Evolutionary conservation across 2,888 invertebrate species (phyloP), one percentile per base, ranked within the genome.

Genomic region (Apodemia duryi): DNA sequence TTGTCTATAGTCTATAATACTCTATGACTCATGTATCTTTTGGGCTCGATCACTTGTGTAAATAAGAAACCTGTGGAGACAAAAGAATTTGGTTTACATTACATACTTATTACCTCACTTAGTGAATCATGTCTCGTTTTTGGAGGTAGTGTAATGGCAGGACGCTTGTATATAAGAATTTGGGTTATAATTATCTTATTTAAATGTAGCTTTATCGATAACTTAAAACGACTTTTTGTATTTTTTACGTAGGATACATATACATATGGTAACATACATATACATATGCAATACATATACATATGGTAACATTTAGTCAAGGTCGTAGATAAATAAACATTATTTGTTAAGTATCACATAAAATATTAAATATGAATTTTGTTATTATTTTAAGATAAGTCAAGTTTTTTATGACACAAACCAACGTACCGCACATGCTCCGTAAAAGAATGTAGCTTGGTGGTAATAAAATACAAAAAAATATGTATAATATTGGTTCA

Each of bases 41-140:
- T n/a, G n/a, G 49, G 49, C 57, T 57, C 13, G 57, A 57, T 77
- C 90, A 89, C 85, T 85, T 89, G 89, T 83, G 80, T 82, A 88
- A 89, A 87, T 79, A 83, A 71, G 71, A 73, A 72, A 73, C 75
- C 76, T 76, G 75, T 28, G 68, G 67, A 78, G 70, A 80, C 84
- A 88, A 86, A 84, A 78, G 75, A 79, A 72, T 72, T 70, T 69
- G 52, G 28, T 54, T 54, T 54, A 54, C 54, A 32, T 54, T 54
- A 29, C 54, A 54, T 29, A 54, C 54, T 54, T 29, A 54, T 54
- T 54, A 54, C 9, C 54, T 54, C 54, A 54, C 54, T 54, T 54
- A 54, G 11, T 54, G 54, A 54, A 11, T 54, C 54, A 54, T 52
- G 28, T 46, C 13, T 52, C 52, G 52, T 28, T 54, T 54, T 54